Conservation (phyloP, 2,113 vertebrate species). For the Xyliphius kryptos region DNA sequence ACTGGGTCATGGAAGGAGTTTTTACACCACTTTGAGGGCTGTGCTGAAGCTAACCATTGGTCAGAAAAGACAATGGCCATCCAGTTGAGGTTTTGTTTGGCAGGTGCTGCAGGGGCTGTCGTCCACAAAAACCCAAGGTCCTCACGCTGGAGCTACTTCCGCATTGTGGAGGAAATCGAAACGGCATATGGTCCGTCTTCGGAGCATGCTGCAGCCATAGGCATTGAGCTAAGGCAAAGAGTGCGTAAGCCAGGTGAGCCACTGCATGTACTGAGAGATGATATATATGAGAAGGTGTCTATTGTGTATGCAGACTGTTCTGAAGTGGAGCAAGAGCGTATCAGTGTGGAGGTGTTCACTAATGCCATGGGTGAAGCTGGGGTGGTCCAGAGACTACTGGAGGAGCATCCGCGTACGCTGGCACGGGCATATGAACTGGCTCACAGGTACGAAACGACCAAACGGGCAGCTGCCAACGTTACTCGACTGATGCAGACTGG, state of each 20-base stretch:
- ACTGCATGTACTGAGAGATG: slow-evolving; percentile 18
- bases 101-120: neutral
- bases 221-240: slow-evolving; percentile 17
- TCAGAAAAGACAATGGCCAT: too few species aligned
- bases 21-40: slow-evolving; percentile 4
- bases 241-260: neutral
- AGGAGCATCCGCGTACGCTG: too few species aligned
- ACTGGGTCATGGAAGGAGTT: slow-evolving; percentile 2
- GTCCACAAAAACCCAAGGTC: slow-evolving; percentile 16
- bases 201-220: slow-evolving; percentile 25
- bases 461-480: too few species aligned
- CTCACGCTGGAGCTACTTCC: neutral
- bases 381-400: too few species aligned
- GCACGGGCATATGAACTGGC: too few species aligned
- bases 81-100: too few species aligned
- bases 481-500: too few species aligned
- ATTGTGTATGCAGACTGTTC: slow-evolving; percentile 24
- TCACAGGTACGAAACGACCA: too few species aligned
- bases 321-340: slow-evolving; percentile 25
- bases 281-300: slow-evolving; percentile 35
- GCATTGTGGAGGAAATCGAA: slow-evolving; percentile 20
- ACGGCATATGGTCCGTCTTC: slow-evolving; percentile 17
- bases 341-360: slow-evolving; percentile 36
- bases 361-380: slow-evolving; percentile 21
- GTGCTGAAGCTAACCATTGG: slow-evolving; percentile 1